phyloP scores from a whole-genome alignment of 2,888 invertebrate species.

The Nomada lathburiana region DNA sequence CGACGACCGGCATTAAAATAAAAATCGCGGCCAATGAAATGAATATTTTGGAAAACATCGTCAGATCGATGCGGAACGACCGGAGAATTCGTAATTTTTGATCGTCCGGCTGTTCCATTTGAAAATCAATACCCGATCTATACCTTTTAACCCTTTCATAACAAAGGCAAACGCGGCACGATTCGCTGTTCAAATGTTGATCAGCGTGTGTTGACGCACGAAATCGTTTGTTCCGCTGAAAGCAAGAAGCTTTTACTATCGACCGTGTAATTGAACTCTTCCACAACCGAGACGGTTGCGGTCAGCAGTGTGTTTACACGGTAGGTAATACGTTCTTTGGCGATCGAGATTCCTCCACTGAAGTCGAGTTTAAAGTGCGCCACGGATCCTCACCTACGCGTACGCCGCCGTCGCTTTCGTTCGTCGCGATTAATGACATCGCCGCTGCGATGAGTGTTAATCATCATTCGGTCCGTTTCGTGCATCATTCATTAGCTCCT shows the following conservation, averaged over 20 bases:
- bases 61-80: background rate
- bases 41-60: background rate
- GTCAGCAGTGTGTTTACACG: slow-evolving; percentile 45
- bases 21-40: slow-evolving; percentile 5
- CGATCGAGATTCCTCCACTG: slow-evolving; percentile 34
- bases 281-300: slow-evolving; percentile 38
- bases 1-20: background rate
- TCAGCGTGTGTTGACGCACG: slow-evolving; percentile 12
- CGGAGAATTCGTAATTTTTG: background rate
- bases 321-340: slow-evolving; percentile 34
- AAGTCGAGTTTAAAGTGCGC: slow-evolving; percentile 25
- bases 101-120: background rate
- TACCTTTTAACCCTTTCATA: slow-evolving; percentile 16
- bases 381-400: slow-evolving; percentile 57
- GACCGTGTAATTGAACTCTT: slow-evolving; percentile 52
- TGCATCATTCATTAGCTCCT: slow-evolving; percentile 73
- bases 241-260: slow-evolving; percentile 41
- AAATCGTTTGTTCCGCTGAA: slow-evolving; percentile 31
- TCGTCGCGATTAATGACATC: slow-evolving; percentile 66
- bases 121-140: background rate
- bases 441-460: slow-evolving; percentile 66
- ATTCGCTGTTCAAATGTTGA: slow-evolving; percentile 18
- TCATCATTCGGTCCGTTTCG: slow-evolving; percentile 68
- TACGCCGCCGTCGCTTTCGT: slow-evolving; percentile 68
- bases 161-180: slow-evolving; percentile 7